Evolutionary conservation across 2,113 vertebrate genomes (phyloP), one percentile per base, ranked within the genome.

Genomic region (Pseudolaguvia tuberculata): DNA sequence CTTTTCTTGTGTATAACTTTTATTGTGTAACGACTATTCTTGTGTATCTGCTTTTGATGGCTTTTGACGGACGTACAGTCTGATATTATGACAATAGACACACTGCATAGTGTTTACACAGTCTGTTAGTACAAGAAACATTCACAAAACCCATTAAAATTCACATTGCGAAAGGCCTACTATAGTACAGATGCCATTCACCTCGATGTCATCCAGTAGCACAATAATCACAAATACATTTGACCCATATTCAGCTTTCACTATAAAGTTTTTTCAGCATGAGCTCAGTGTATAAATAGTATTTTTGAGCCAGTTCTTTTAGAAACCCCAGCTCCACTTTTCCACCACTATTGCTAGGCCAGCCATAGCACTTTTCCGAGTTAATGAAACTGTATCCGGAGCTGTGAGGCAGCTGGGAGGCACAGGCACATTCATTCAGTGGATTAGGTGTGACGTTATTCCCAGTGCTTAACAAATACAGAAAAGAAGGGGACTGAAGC

Each of bases 401-500:
- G 74, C 53, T 51, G n/a, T 4, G 23, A 77, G 67, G 75, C 75
- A 70, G 57, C 57, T 71, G 75, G 67, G 75, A 75, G 61, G 70
- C 53, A 72, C 61, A 45, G 61, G 65, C 35, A 57, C 61, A 74
- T 69, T 78, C 61, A 74, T 69, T 78, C 65, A 73, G 70, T 77
- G 61, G 50, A 78, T 72, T 61, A 76, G 80, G 73, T 84, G 79
- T 42, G 65, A 83, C 80, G 84, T 85, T 83, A 83, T 85, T 83
- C 78, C 73, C 84, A 80, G 69, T 83, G 81, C 84, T 87, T 85
- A 85, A 83, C 80, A 85, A 86, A 88, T 53, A 70, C 66, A 53
- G 57, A 76, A 47, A 35, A 78, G 56, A 58, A 72, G 73, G 42
- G 69, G 85, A 85, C 78, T 79, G 68, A 82, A 77, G 81, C 56